These are phyloP conservation scores for Leucophenga varia DNA, from an alignment of 1,140 invertebrate species.

Conservation along the genomic window DNA sequence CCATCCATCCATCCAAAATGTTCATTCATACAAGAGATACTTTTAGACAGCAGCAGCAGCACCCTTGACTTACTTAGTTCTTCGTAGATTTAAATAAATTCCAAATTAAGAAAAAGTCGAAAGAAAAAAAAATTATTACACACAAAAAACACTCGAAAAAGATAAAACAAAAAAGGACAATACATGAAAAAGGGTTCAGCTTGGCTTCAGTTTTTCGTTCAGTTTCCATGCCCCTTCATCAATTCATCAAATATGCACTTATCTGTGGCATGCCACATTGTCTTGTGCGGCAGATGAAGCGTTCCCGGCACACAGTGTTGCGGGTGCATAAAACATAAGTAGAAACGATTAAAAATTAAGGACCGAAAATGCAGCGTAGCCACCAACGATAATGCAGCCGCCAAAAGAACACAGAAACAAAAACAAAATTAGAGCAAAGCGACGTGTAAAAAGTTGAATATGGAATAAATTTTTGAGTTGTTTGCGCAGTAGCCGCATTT, in stretches of 20 bases:
- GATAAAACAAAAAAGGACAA: conserved; percentile 6
- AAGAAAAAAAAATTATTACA: too few species aligned
- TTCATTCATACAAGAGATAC: too few species aligned
- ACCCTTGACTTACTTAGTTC: neutral
- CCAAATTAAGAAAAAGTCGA: conserved; percentile 47
- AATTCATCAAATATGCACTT: conserved; percentile 47
- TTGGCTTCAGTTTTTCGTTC: conserved; percentile 14
- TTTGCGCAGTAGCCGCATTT: too few species aligned
- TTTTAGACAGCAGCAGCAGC: neutral
- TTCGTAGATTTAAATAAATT: conserved; percentile 52
- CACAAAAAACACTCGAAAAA: conserved; percentile 2
- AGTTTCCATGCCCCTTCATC: conserved; percentile 47
- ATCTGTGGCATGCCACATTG: too few species aligned
- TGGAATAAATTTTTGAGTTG: conserved; percentile 44
- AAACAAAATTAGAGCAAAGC: conserved; percentile 56
- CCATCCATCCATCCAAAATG: neutral
- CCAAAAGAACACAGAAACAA: neutral
- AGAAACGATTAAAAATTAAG: neutral
- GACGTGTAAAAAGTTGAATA: conserved; percentile 42
- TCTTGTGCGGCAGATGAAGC: too few species aligned
- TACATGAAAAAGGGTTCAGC: neutral
- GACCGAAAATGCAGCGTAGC: neutral
- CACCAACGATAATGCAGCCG: neutral
- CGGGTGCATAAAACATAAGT: too few species aligned
- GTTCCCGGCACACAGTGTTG: too few species aligned